A percentile compares a stretch with the other conserved stretches of the same genome.
Evolutionary conservation across 2,113 vertebrate genomes (phyloP).

Genomic region (Balaeniceps rex): DNA sequence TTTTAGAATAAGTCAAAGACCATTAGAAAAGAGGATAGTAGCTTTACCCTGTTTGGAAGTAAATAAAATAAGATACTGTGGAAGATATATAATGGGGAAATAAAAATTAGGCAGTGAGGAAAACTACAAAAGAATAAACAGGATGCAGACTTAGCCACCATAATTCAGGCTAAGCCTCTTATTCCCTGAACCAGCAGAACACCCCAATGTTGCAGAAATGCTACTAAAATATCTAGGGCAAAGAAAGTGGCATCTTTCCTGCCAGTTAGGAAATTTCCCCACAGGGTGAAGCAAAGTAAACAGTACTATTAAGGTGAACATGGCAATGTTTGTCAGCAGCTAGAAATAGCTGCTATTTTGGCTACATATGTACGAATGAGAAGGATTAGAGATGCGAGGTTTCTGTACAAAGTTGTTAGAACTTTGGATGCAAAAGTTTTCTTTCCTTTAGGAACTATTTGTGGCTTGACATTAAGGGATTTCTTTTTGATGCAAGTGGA

Average conservation of each 20-base stretch:
- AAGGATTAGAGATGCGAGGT: neutral
- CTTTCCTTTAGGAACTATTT: neutral
- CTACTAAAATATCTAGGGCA: neutral
- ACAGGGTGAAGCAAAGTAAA: neutral
- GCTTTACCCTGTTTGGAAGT: neutral
- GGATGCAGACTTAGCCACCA: neutral
- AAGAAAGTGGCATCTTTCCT: neutral
- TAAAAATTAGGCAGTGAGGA: neutral
- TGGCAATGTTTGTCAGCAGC: neutral
- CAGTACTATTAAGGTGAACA: neutral
- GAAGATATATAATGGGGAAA: neutral
- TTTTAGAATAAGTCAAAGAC: neutral
- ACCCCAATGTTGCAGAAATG: neutral
- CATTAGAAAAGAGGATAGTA: neutral
- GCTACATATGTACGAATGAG: neutral
- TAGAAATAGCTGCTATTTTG: neutral
- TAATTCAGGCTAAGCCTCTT: neutral
- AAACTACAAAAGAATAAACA: neutral
- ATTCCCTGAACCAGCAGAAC: neutral
- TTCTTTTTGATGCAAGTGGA: slow-evolving; percentile 3
- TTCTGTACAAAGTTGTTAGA: neutral
- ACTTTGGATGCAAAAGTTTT: neutral
- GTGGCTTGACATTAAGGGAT: neutral
- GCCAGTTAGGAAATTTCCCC: neutral
- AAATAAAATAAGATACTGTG: neutral